Evolutionary conservation across 2,113 vertebrate genomes (phyloP).

Genomic region (Mus spicilegus): DNA sequence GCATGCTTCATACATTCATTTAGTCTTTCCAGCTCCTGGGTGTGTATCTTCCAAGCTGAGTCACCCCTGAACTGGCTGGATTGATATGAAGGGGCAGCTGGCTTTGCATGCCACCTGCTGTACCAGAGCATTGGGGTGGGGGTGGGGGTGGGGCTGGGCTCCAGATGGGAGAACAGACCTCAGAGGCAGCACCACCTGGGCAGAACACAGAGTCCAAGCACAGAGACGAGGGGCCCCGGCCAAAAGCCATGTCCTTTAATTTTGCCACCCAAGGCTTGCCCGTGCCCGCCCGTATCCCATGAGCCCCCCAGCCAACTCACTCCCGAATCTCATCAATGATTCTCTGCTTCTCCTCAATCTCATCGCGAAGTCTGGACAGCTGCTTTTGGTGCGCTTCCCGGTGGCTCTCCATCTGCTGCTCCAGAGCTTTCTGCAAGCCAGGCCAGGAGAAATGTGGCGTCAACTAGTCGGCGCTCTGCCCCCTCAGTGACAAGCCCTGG

Average conservation of each 20-base stretch:
- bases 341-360: constrained; percentile 95
- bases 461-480: not conserved
- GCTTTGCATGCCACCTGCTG: constrained; percentile 55
- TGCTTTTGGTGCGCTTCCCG: constrained; percentile 95
- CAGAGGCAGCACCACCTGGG: not conserved
- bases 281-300: rapidly evolving
- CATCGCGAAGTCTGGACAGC: constrained; percentile 93
- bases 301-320: constrained; percentile 83
- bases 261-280: not conserved
- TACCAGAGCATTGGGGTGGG: not conserved
- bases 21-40: not conserved
- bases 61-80: not conserved
- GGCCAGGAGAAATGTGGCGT: constrained; percentile 53
- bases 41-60: not conserved
- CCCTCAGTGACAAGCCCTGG: constrained; percentile 22
- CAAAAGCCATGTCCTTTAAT: not conserved
- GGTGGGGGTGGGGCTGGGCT: not conserved
- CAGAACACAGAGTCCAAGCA: not conserved
- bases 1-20: too few species aligned
- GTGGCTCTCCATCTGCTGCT: constrained; percentile 95
- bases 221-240: not conserved
- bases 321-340: constrained; percentile 94
- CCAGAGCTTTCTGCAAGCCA: constrained; percentile 89
- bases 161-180: constrained; percentile 37
- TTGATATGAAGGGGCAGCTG: not conserved